Conservation (phyloP, 2,113 vertebrate species). For the Meleagris gallopavo region DNA sequence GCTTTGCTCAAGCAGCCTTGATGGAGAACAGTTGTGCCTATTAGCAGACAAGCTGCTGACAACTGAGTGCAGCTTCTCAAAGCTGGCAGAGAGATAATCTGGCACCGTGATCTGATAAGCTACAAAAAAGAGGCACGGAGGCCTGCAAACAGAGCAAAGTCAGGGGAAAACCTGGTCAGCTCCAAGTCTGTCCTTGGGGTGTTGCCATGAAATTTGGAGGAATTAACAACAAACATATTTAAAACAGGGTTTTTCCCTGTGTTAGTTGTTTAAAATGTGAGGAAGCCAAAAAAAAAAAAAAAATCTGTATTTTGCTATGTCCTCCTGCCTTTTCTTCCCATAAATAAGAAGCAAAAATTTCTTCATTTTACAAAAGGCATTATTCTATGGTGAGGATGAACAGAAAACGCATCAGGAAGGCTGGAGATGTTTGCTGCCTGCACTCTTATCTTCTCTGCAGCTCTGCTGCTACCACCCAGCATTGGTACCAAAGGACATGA, state of each 20-base stretch:
- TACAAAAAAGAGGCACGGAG: neutral
- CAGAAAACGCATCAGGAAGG: neutral
- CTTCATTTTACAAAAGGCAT: neutral
- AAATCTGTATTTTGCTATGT: neutral
- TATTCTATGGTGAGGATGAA: neutral
- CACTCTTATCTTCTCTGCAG: neutral
- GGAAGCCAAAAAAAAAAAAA: neutral
- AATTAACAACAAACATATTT: neutral
- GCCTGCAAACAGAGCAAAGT: neutral
- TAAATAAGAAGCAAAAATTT: neutral
- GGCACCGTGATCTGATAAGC: constrained; percentile 30
- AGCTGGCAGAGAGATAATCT: constrained; percentile 42
- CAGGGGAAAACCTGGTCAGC: neutral
- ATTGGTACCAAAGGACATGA: fast-evolving
- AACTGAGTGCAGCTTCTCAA: constrained; percentile 34
- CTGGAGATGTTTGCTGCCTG: no score
- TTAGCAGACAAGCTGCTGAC: constrained; percentile 67
- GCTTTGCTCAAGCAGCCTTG: constrained; percentile 11
- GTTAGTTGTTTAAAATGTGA: neutral
- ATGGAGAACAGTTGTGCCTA: constrained; percentile 55
- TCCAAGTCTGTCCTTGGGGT: neutral
- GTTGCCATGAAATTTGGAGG: neutral
- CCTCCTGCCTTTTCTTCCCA: neutral
- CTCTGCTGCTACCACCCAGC: neutral
- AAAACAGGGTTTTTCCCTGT: neutral